These are phyloP conservation scores for Xenopus tropicalis DNA, from an alignment of 2,113 vertebrate genomes.

Conservation along the genomic window DNA sequence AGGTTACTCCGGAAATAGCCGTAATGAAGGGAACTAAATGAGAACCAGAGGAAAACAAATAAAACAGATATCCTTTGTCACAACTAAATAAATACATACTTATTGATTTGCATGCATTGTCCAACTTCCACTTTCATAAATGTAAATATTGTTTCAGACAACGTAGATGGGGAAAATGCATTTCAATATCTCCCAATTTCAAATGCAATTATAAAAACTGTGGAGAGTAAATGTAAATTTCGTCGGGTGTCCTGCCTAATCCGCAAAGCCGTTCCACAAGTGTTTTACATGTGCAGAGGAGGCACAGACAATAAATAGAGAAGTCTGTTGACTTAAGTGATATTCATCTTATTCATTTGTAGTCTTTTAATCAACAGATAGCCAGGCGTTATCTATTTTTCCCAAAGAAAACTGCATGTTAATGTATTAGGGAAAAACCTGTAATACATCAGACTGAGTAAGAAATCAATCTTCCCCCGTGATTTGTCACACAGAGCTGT, in stretches of 20 bases:
- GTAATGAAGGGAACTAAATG: no score
- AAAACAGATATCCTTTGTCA: no score
- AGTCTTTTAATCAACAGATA: conserved; percentile 36
- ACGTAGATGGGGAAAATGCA: neutral
- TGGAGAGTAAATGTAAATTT: conserved; percentile 17
- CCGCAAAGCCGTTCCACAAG: conserved; percentile 17
- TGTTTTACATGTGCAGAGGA: conserved; percentile 25
- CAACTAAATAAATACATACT: neutral
- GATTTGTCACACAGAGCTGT: conserved; percentile 22
- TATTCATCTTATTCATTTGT: conserved; percentile 41
- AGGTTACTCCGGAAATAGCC: no score
- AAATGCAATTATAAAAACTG: neutral
- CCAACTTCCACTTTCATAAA: conserved; percentile 1
- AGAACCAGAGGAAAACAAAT: no score
- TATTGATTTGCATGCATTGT: neutral
- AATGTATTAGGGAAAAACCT: conserved; percentile 23
- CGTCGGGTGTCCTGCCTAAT: conserved; percentile 14
- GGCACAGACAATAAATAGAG: conserved; percentile 27
- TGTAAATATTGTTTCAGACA: neutral
- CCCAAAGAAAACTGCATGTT: conserved; percentile 37
- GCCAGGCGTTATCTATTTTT: conserved; percentile 33
- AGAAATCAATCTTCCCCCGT: conserved; percentile 19
- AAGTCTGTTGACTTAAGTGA: conserved; percentile 31
- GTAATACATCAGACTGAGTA: conserved; percentile 4
- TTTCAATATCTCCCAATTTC: neutral